These are phyloP conservation scores for Coptotermes formosanus DNA, from an alignment of 1,140 invertebrate genomes.

Conservation along the genomic window DNA sequence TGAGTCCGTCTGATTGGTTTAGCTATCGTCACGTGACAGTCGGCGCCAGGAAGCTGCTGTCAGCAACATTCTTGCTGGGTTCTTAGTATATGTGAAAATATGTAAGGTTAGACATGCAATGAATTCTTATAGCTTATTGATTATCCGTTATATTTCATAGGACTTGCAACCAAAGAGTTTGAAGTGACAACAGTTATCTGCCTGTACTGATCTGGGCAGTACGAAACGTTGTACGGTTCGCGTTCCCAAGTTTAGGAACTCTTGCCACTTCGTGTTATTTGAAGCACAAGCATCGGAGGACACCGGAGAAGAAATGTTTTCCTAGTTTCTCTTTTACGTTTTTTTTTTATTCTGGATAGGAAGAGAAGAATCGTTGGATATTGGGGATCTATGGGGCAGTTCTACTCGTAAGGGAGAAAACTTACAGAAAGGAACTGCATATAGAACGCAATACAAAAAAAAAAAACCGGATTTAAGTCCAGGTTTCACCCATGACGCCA, in stretches of 20 bases:
- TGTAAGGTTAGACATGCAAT: too few species aligned
- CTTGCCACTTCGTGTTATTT: background rate
- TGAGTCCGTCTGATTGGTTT: too few species aligned
- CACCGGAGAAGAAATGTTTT: background rate
- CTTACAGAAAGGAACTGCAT: background rate
- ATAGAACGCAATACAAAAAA: background rate
- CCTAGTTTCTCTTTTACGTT: background rate
- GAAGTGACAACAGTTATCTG: too few species aligned
- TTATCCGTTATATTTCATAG: too few species aligned
- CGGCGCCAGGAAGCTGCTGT: too few species aligned
- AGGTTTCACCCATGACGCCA: background rate
- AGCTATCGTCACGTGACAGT: too few species aligned
- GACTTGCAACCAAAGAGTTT: too few species aligned
- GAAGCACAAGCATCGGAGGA: background rate
- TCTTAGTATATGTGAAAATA: too few species aligned
- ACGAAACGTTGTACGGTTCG: too few species aligned
- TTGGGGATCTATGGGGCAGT: background rate
- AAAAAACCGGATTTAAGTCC: background rate
- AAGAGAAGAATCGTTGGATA: background rate
- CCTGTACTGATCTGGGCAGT: too few species aligned
- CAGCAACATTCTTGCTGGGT: too few species aligned
- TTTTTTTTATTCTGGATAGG: background rate
- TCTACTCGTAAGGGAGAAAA: background rate
- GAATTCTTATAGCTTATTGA: too few species aligned
- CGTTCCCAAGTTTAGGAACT: background rate